Evolutionary conservation across 23 tunicate species (phyloP), one percentile per base, ranked within the genome.

Genomic region (Diplosoma virens): DNA sequence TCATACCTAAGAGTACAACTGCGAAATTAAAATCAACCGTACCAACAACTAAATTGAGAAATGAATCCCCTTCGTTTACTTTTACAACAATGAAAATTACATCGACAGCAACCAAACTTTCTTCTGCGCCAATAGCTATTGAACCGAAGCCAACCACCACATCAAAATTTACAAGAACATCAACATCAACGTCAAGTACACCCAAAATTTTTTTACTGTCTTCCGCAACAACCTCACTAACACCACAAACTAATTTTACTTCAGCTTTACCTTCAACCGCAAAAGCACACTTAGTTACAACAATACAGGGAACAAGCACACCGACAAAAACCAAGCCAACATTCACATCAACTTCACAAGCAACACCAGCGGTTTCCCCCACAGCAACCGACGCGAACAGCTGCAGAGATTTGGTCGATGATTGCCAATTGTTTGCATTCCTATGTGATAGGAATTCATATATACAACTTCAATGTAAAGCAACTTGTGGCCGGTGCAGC

Each of bases 341-440:
- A n/a, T n/a, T n/a, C n/a, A n/a, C n/a, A n/a, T n/a, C n/a, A n/a
- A n/a, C n/a, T n/a, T n/a, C n/a, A n/a, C n/a, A n/a, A n/a, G n/a
- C n/a, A n/a, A n/a, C n/a, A n/a, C n/a, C n/a, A n/a, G n/a, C n/a
- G n/a, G n/a, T n/a, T 7, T 41, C 14, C 50, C 50, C 9, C 14
- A 9, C 50, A 4, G 5, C 61, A 9, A 24, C 61, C 23, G 22
- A 11, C 61, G 22, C 23, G 25, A 55, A 24, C 58, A 20, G n/a
- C 2, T 77, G 81, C 33, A 20, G 6, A 31, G 81, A 77, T 58
- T n/a, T 22, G 1, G 60, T 55, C 29, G 37, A 34, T 2, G 35
- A 56, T 30, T 77, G 81, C 37, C 18, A 17, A 37, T 60, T 77
- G n/a, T 56, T 77, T 5, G 54, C 53, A 20, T 77, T 59, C 55